Percentiles rank a stretch among this genome's conserved stretches.
phyloP scores from a whole-genome alignment of 2,797 vertebrate genomes.

The Mastacembelus armatus region DNA sequence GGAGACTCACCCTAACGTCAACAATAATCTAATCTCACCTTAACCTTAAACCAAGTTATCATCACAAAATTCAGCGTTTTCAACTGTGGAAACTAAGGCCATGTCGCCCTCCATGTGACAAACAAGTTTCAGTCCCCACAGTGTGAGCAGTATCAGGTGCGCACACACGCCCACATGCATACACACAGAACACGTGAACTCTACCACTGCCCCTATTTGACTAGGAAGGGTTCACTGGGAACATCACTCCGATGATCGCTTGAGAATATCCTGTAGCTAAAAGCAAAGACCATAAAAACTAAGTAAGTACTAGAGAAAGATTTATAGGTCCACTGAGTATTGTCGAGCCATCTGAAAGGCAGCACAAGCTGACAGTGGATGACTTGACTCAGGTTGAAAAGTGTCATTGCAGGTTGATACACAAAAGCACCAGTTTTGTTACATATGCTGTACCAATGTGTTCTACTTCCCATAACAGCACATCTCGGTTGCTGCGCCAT shows the following conservation, averaged over 20 bases:
- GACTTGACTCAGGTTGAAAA: not conserved
- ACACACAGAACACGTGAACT: not conserved
- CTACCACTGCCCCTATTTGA: not conserved
- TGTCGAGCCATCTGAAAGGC: not conserved
- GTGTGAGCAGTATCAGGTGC: too few species aligned
- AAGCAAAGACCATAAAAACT: not conserved
- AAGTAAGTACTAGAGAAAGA: not conserved
- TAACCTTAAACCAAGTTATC: too few species aligned
- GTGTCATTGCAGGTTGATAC: not conserved
- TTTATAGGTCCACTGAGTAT: not conserved
- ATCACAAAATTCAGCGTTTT: too few species aligned
- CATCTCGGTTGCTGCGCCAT: not conserved
- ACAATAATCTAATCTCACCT: too few species aligned
- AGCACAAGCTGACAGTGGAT: not conserved
- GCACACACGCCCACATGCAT: not conserved
- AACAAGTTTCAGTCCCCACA: not conserved
- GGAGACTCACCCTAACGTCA: too few species aligned
- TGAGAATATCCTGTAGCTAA: not conserved
- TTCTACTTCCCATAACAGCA: not conserved
- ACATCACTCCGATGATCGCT: not conserved
- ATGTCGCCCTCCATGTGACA: too few species aligned
- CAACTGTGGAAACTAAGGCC: too few species aligned
- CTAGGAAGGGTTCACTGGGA: not conserved
- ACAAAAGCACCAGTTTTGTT: not conserved
- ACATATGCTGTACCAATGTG: not conserved